These are phyloP conservation scores for Acanthopleura granulata DNA, from an alignment of 2,888 invertebrate genomes.

Conservation along the genomic window DNA sequence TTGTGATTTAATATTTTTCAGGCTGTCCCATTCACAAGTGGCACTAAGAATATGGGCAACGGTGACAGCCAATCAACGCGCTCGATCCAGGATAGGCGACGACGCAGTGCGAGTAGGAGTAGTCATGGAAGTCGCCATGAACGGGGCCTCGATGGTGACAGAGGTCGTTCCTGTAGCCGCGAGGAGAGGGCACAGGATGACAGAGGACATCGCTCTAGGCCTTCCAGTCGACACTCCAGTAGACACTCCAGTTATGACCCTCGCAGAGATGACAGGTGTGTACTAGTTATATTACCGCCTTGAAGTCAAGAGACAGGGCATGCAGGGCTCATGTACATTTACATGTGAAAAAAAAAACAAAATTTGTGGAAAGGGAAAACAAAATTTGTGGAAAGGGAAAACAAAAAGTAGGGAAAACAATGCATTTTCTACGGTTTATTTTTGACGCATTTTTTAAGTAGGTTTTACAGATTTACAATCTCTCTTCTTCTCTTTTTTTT, in stretches of 20 bases:
- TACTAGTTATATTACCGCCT: no score
- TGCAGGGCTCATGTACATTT: no score
- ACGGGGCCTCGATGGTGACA: neutral
- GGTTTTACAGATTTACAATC: no score
- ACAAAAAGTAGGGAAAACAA: no score
- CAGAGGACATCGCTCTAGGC: neutral
- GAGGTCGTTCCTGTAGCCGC: neutral
- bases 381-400: no score
- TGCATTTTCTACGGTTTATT: no score
- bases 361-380: no score
- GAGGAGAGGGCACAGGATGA: neutral
- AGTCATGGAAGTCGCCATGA: conserved; percentile 11
- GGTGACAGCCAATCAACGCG: neutral
- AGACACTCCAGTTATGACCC: neutral
- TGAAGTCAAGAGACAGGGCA: no score
- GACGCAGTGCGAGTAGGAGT: neutral
- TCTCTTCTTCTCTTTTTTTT: no score
- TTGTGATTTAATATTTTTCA: neutral
- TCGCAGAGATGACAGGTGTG: conserved; percentile 4
- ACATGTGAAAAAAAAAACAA: no score
- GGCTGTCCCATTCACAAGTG: neutral
- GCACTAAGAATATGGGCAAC: neutral
- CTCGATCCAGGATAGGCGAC: neutral
- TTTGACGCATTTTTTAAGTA: no score
- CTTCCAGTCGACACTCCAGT: neutral